Evolutionary conservation across 2,888 invertebrate genomes (phyloP).

Genomic region (Philaethria dido): DNA sequence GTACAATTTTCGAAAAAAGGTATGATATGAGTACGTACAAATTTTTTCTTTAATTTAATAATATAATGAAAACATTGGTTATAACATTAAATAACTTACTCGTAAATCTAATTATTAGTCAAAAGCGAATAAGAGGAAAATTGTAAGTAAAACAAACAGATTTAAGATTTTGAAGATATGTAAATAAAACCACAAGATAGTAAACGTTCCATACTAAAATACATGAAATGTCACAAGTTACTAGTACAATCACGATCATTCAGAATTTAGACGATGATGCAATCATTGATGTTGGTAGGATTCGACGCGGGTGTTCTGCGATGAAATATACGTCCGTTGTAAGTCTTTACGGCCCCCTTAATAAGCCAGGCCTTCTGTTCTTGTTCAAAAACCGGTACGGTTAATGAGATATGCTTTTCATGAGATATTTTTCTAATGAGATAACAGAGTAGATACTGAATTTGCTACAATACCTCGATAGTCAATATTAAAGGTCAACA

Average conservation of each 20-base stretch:
- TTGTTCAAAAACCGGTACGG: constrained; percentile 37
- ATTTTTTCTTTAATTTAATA: no score
- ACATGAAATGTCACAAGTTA: constrained; percentile 8
- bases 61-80: no score
- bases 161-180: neutral
- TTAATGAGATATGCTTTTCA: constrained; percentile 35
- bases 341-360: constrained; percentile 55
- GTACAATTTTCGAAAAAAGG: no score
- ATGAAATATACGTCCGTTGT: constrained; percentile 55
- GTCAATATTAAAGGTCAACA: neutral
- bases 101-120: neutral
- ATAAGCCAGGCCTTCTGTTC: constrained; percentile 52
- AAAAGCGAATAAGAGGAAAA: neutral
- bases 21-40: no score
- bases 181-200: neutral
- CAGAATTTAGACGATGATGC: constrained; percentile 29
- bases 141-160: neutral
- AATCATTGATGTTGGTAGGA: constrained; percentile 35
- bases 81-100: no score
- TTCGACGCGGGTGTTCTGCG: constrained; percentile 59
- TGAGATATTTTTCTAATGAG: constrained; percentile 9
- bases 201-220: neutral
- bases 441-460: neutral
- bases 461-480: neutral
- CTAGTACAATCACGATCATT: constrained; percentile 30